phyloP scores from a whole-genome alignment of 2,113 vertebrate genomes.

The Myrmecobius fasciatus region DNA sequence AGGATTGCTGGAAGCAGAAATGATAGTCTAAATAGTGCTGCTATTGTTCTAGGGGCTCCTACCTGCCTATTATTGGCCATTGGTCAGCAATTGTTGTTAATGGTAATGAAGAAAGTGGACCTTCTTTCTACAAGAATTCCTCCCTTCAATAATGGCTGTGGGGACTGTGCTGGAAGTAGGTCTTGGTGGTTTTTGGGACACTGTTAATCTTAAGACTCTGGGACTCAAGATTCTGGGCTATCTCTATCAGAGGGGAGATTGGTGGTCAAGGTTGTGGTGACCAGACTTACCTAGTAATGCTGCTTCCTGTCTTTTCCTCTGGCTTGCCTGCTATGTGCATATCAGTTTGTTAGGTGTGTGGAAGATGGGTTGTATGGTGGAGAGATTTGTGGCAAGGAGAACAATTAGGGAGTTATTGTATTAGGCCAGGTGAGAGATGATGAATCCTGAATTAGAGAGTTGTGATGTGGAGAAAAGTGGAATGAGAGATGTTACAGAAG shows the following conservation, averaged over 20 bases:
- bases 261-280: background rate
- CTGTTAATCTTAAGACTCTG: background rate
- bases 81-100: background rate
- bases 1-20: background rate
- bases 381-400: background rate
- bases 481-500: background rate
- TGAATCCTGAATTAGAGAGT: background rate
- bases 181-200: background rate
- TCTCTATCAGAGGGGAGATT: background rate
- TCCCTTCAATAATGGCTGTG: background rate
- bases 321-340: background rate
- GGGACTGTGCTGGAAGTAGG: background rate
- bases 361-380: background rate
- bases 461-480: background rate
- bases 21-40: background rate
- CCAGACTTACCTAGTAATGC: background rate
- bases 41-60: background rate
- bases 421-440: background rate
- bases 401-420: background rate
- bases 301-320: background rate
- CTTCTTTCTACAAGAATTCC: background rate
- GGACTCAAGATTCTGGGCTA: background rate
- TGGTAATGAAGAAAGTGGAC: background rate
- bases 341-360: background rate
- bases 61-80: background rate